Base-by-base conservation (phyloP, 2,797 vertebrate genomes). In the Peromyscus aztecus region DNA sequence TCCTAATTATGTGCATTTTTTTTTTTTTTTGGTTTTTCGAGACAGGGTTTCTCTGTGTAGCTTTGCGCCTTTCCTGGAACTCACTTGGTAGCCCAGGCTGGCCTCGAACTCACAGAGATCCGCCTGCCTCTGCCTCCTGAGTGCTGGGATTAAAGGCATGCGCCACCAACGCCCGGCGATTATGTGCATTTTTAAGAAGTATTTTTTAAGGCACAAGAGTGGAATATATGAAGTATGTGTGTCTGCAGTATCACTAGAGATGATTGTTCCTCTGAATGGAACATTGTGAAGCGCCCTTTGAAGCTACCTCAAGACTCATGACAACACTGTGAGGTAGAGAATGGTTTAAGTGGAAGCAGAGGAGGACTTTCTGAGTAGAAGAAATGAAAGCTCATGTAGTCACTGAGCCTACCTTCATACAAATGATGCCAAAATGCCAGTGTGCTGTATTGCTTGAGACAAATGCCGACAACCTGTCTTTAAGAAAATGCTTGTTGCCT, bases 171-270 rank as follows among this genome's bases (percentile, higher is more conserved):
- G n/a, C n/a, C n/a, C n/a, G n/a, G n/a, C n/a, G n/a, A 2, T 89
- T 76, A 57, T 49, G n/a, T 77, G 27, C 27, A 89, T 78, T 94
- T 94, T 21, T 91, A 29, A 40, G 24, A 27, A 85, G 34, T 92
- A 55, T 73, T 78, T 73, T 97, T 77, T 91, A 94, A 29, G 49
- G 12, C 1, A 46, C 23, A 71, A 27, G 34, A 81, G 13, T 89
- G 40, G n/a, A 11, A 88, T 61, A 86, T 92, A 13, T 71, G 4
- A 43, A n/a, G 12, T 63, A 9, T 52, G 4, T 49, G 4, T 94
- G 10, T 84, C 46, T 59, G 78, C 16, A 83, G 46, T 71, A 90
- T 86, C 73, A 16, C 34, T 91, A 59, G 49, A 81, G 21, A 81
- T 86, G 76, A 34, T 52, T 87, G 46, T 49, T 92, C 17, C 82